A percentile compares a stretch with the other conserved stretches of the same genome.
Conservation (phyloP, 2,888 invertebrate genomes). For the Ecdyonurus torrentis region DNA sequence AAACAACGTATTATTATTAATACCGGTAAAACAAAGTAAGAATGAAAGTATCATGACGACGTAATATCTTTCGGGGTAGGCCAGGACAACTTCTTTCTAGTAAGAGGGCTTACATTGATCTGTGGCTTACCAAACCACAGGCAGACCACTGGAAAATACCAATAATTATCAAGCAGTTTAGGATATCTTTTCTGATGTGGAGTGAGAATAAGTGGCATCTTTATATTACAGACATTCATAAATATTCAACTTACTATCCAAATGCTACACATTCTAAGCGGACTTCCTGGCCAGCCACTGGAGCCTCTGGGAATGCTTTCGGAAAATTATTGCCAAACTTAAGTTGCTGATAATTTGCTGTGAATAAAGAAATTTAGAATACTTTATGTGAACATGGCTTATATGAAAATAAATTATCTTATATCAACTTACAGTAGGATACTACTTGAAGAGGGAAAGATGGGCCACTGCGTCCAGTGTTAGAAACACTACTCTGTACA, state of each 20-base stretch:
- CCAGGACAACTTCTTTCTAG: too few species aligned
- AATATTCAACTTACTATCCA: slow-evolving; percentile 63
- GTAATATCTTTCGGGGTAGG: too few species aligned
- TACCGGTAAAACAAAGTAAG: too few species aligned
- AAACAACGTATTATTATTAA: too few species aligned
- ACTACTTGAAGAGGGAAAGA: slow-evolving; percentile 67
- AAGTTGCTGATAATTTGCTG: slow-evolving; percentile 73
- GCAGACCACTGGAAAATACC: too few species aligned
- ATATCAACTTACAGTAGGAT: slow-evolving; percentile 48
- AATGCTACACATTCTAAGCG: slow-evolving; percentile 88
- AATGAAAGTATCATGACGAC: too few species aligned
- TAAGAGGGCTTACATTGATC: too few species aligned
- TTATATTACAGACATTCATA: too few species aligned
- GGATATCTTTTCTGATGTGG: too few species aligned
- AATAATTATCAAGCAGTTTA: too few species aligned
- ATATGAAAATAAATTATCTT: neutral
- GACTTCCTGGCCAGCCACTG: slow-evolving; percentile 76
- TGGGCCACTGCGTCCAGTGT: slow-evolving; percentile 78
- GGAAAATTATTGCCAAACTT: slow-evolving; percentile 92
- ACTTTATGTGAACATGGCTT: neutral
- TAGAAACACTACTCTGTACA: slow-evolving; percentile 73
- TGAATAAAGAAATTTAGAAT: slow-evolving; percentile 15
- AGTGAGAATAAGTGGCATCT: too few species aligned
- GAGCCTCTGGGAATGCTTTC: slow-evolving; percentile 87
- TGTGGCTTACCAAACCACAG: too few species aligned